Evolutionary conservation across 2,888 invertebrate genomes (phyloP).

Genomic region (Temnothorax ravouxi): DNA sequence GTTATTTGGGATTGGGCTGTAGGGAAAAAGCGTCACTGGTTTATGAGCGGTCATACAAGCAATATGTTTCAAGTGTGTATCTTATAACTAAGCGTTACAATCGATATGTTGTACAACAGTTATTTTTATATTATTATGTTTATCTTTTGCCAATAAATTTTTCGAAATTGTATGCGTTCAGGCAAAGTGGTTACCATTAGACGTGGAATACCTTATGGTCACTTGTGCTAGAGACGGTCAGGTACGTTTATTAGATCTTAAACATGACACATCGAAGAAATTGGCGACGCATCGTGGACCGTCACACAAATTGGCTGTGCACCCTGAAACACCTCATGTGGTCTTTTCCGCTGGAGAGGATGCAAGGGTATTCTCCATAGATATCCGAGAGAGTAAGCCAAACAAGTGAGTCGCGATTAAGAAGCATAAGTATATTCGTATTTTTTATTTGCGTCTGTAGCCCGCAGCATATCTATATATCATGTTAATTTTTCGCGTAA

Average conservation of each 20-base stretch:
- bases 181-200: conserved; percentile 94
- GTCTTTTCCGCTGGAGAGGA: conserved; percentile 96
- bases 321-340: conserved; percentile 92
- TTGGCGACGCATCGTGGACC: conserved; percentile 91
- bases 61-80: conserved; percentile 95
- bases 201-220: conserved; percentile 93
- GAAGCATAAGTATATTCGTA: neutral
- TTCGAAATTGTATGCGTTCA: conserved; percentile 77
- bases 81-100: neutral
- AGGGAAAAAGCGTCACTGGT: conserved; percentile 89
- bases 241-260: conserved; percentile 89
- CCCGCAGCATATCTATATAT: neutral
- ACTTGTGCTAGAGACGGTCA: conserved; percentile 97
- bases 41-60: conserved; percentile 93
- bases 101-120: neutral
- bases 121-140: neutral
- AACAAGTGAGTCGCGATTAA: conserved; percentile 87
- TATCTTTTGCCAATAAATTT: conserved; percentile 21
- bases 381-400: conserved; percentile 91
- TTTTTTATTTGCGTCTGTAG: neutral
- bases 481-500: neutral
- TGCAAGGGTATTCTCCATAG: conserved; percentile 93
- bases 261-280: conserved; percentile 87
- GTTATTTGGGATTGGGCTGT: conserved; percentile 97
- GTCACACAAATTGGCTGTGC: conserved; percentile 94